Percentiles rank a stretch among this genome's conserved stretches.
Conservation (phyloP, 2,113 vertebrate genomes). For the Seriola rivoliana region DNA sequence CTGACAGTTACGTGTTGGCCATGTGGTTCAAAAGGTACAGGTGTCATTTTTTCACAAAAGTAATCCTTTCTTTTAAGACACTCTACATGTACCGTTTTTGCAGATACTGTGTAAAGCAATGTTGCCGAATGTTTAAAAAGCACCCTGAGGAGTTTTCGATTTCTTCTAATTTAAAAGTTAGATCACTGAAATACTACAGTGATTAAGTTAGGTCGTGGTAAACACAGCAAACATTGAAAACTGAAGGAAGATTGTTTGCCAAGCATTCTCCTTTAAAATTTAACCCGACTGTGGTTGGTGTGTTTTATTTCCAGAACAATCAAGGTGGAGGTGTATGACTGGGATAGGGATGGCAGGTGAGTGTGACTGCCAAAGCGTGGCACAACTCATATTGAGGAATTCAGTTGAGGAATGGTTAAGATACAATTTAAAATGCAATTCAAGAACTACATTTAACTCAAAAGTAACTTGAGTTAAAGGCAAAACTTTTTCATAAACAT, state of each 20-base stretch:
- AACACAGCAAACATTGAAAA: too few relatives aligned
- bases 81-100: background rate
- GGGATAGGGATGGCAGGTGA: constrained; percentile 96
- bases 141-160: background rate
- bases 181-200: too few relatives aligned
- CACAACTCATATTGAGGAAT: background rate
- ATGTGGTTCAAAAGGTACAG: background rate
- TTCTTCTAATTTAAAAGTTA: too few relatives aligned
- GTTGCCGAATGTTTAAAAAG: background rate
- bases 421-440: background rate
- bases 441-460: background rate
- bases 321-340: constrained; percentile 97
- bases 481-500: background rate
- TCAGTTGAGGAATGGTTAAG: background rate
- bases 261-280: too few relatives aligned
- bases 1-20: background rate
- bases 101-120: background rate
- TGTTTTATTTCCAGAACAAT: constrained; percentile 88
- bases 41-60: too few relatives aligned
- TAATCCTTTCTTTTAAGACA: background rate
- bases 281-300: background rate
- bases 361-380: constrained; percentile 20
- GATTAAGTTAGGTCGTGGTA: too few relatives aligned
- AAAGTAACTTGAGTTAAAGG: background rate
- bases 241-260: too few relatives aligned